Evolutionary conservation across 2,888 invertebrate genomes (phyloP).

Genomic region (Athrips mouffetella): DNA sequence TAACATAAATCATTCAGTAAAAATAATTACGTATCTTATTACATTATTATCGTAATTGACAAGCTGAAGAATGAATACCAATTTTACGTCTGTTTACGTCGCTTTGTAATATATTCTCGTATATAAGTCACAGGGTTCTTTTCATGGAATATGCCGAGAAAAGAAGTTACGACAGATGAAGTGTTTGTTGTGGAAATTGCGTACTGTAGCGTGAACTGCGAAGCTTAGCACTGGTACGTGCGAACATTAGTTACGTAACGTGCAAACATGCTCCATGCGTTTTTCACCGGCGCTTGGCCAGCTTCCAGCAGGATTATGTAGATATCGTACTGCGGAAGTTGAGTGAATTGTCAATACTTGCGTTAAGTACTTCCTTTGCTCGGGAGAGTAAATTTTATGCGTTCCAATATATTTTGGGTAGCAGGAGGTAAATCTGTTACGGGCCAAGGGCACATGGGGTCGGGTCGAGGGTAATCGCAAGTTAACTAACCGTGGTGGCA

Average conservation of each 20-base stretch:
- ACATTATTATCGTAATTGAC: not conserved
- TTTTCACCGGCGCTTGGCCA: constrained; percentile 34
- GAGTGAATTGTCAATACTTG: constrained; percentile 12
- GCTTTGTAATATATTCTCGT: not conserved
- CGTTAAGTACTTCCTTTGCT: not conserved
- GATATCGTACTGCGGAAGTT: constrained; percentile 9
- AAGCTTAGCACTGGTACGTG: constrained; percentile 19
- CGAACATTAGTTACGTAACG: constrained; percentile 26
- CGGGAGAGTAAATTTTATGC: no score
- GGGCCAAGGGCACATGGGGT: constrained; percentile 23
- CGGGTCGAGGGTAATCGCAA: constrained; percentile 37
- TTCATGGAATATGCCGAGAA: not conserved
- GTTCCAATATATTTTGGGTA: no score
- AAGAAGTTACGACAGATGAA: constrained; percentile 11
- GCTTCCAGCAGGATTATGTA: constrained; percentile 34
- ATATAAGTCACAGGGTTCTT: not conserved
- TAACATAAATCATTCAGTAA: no score
- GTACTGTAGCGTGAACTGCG: constrained; percentile 12
- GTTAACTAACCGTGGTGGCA: constrained; percentile 50
- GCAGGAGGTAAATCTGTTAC: constrained; percentile 29
- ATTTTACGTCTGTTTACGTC: not conserved
- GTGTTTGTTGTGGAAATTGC: constrained; percentile 20
- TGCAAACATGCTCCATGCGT: constrained; percentile 31
- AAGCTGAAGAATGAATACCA: not conserved
- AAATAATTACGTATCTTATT: not conserved